Evolutionary conservation across 1,140 invertebrate genomes (phyloP).

Genomic region (Heliconius congener): DNA sequence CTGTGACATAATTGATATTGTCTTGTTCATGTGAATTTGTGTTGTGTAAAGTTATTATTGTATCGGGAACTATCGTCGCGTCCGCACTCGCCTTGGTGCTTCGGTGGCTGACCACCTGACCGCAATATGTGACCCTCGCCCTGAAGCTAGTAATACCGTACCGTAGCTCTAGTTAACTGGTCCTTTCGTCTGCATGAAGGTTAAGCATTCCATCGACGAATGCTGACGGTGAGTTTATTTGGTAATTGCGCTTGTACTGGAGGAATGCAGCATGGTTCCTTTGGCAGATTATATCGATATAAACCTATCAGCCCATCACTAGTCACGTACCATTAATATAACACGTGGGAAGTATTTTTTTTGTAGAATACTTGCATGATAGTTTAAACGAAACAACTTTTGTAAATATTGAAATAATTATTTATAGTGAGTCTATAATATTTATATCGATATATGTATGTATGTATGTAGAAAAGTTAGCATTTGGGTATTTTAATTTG

Average conservation of each 20-base stretch:
- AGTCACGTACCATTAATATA: slow-evolving; percentile 21
- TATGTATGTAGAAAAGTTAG: slow-evolving; percentile 42
- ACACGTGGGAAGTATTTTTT: slow-evolving; percentile 8
- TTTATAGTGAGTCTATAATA: slow-evolving; percentile 13
- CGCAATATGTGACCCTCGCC: slow-evolving; percentile 69
- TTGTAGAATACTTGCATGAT: slow-evolving; percentile 32
- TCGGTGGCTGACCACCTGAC: slow-evolving; percentile 69
- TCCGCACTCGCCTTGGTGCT: slow-evolving; percentile 75
- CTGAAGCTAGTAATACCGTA: slow-evolving; percentile 65
- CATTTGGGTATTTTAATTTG: slow-evolving; percentile 43
- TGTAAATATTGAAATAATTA: slow-evolving; percentile 15
- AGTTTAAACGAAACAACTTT: neutral
- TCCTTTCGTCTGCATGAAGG: slow-evolving; percentile 70
- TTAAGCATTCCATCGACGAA: slow-evolving; percentile 76
- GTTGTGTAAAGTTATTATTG: slow-evolving; percentile 69
- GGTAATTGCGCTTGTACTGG: slow-evolving; percentile 56
- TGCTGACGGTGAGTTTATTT: slow-evolving; percentile 71
- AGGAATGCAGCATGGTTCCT: slow-evolving; percentile 48
- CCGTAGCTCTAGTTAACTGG: slow-evolving; percentile 70
- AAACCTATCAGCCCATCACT: slow-evolving; percentile 31
- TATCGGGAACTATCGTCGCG: slow-evolving; percentile 66
- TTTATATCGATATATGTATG: slow-evolving; percentile 53
- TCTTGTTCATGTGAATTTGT: slow-evolving; percentile 81
- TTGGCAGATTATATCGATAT: slow-evolving; percentile 54
- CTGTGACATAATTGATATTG: slow-evolving; percentile 74